Conservation (phyloP, 1,140 invertebrate species). For the Lordiphosa mommai region DNA sequence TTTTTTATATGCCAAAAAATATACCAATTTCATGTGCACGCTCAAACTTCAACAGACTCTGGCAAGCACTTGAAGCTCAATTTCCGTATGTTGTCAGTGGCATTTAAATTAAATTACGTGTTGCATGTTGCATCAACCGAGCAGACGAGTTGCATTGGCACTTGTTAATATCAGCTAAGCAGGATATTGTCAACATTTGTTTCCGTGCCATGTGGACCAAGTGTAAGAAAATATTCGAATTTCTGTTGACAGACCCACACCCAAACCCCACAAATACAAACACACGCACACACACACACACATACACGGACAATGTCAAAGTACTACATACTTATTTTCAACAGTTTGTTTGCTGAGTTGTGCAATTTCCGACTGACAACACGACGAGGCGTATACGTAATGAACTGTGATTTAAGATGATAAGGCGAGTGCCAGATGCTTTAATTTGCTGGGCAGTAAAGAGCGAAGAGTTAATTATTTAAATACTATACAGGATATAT, state of each 20-base stretch:
- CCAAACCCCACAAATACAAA: constrained; percentile 6
- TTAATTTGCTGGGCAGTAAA: not conserved
- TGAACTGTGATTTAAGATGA: constrained; percentile 20
- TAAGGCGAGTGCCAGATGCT: constrained; percentile 11
- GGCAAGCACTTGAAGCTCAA: too few relatives aligned
- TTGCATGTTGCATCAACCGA: not conserved
- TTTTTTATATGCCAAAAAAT: too few relatives aligned
- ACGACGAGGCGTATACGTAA: constrained; percentile 54
- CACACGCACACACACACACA: constrained; percentile 11
- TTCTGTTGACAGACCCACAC: constrained; percentile 32
- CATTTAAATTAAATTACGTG: constrained; percentile 52
- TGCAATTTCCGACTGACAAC: constrained; percentile 66
- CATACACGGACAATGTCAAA: constrained; percentile 21
- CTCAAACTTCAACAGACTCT: too few relatives aligned
- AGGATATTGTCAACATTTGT: constrained; percentile 67
- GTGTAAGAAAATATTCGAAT: constrained; percentile 38
- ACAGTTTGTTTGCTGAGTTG: constrained; percentile 61
- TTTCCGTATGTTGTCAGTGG: constrained; percentile 23
- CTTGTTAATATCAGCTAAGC: constrained; percentile 58
- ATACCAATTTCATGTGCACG: too few relatives aligned
- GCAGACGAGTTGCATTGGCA: not conserved
- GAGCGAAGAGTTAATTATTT: not conserved
- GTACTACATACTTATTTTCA: constrained; percentile 19
- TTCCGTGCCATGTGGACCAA: constrained; percentile 22
- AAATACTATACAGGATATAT: too few relatives aligned